phyloP scores from a whole-genome alignment of 2,888 invertebrate species.

The Habroteleia sp. region DNA sequence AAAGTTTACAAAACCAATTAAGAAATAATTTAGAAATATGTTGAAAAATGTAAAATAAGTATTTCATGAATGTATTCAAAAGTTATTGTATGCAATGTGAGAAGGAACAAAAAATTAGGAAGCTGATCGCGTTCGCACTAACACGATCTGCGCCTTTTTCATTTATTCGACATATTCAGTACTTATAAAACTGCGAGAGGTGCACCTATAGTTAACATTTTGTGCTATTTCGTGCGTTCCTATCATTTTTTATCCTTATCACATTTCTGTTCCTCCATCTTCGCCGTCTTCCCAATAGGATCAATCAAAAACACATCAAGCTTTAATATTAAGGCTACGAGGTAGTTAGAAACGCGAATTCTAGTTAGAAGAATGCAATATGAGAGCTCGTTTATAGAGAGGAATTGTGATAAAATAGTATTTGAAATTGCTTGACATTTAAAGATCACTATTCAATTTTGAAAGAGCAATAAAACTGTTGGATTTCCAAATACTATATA shows the following conservation, averaged over 20 bases:
- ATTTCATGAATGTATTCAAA: neutral
- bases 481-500: no score
- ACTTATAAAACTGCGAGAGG: conserved; percentile 31
- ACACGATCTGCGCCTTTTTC: conserved; percentile 23
- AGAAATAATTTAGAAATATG: no score
- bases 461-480: conserved; percentile 45
- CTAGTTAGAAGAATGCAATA: conserved; percentile 73
- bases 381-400: conserved; percentile 72
- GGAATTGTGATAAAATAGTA: conserved; percentile 54
- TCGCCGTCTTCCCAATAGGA: conserved; percentile 65
- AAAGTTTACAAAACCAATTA: no score
- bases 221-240: conserved; percentile 42
- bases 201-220: conserved; percentile 45
- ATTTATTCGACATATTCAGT: conserved; percentile 41
- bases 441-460: conserved; percentile 28
- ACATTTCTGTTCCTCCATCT: conserved; percentile 59
- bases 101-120: conserved; percentile 1
- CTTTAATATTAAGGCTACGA: conserved; percentile 63
- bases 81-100: neutral
- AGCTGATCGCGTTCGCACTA: conserved; percentile 3
- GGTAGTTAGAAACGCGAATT: conserved; percentile 60
- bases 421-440: conserved; percentile 50
- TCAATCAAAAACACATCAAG: conserved; percentile 73
- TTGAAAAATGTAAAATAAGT: no score
- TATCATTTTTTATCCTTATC: conserved; percentile 52